Conservation (phyloP, 2,113 vertebrate genomes). For the Tragelaphus scriptus region DNA sequence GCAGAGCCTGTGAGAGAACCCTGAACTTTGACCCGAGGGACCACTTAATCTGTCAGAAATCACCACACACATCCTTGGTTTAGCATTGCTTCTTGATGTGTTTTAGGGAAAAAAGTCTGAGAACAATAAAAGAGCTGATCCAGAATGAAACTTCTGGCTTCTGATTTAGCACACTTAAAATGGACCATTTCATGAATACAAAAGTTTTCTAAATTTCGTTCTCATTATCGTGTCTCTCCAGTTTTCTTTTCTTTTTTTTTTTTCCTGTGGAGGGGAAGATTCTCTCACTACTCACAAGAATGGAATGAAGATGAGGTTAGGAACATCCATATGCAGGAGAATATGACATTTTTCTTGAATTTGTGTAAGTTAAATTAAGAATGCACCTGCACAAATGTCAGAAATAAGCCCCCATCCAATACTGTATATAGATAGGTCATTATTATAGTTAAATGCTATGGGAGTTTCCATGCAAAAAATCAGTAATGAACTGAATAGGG, state of each 20-base stretch:
- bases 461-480: not conserved
- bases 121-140: conserved; percentile 47
- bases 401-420: not conserved
- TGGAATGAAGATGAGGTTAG: conserved; percentile 46
- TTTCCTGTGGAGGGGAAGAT: not conserved
- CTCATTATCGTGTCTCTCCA: conserved; percentile 17
- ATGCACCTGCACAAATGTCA: conserved; percentile 31
- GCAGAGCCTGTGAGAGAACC: not conserved
- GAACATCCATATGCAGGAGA: conserved; percentile 15
- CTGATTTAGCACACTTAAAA: conserved; percentile 37
- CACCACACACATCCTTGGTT: not conserved
- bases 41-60: conserved; percentile 56
- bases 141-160: conserved; percentile 34
- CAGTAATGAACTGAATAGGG: not conserved
- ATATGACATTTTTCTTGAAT: conserved; percentile 1
- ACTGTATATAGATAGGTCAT: not conserved
- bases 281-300: conserved; percentile 35
- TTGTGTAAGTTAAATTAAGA: conserved; percentile 54
- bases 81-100: conserved; percentile 28
- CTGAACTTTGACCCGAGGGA: conserved; percentile 36
- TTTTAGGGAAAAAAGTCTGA: conserved; percentile 32
- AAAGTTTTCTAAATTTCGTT: conserved; percentile 41
- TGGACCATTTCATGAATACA: not conserved
- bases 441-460: not conserved
- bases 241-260: not conserved